phyloP scores from a whole-genome alignment of 2,888 invertebrate genomes.

The Busseola fusca region DNA sequence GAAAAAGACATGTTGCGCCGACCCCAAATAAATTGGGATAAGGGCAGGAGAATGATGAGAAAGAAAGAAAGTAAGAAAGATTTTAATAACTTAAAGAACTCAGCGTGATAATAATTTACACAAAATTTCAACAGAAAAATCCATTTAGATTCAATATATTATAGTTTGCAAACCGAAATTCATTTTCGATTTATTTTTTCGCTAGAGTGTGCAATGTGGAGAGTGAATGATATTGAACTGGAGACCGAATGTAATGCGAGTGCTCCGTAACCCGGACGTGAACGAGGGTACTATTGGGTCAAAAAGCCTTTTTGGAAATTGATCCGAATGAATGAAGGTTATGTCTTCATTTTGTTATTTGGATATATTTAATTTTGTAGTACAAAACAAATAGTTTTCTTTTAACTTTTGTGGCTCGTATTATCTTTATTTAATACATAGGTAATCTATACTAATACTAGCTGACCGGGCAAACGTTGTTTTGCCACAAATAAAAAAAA shows the following conservation, averaged over 20 bases:
- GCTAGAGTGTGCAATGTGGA: constrained; percentile 45
- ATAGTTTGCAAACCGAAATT: constrained; percentile 62
- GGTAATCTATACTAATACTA: too few relatives aligned
- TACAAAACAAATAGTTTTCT: too few relatives aligned
- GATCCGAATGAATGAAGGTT: constrained; percentile 40
- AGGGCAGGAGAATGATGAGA: too few relatives aligned
- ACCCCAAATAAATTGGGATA: too few relatives aligned
- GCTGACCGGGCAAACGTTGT: too few relatives aligned
- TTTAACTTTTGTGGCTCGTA: too few relatives aligned
- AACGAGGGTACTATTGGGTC: constrained; percentile 51
- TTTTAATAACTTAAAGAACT: not conserved
- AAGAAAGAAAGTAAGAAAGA: too few relatives aligned
- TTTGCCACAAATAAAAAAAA: too few relatives aligned
- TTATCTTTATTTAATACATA: too few relatives aligned
- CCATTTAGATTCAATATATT: constrained; percentile 45
- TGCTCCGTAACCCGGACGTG: constrained; percentile 44
- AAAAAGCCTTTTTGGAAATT: constrained; percentile 58
- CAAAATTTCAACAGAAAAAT: constrained; percentile 26
- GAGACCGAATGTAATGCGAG: constrained; percentile 57
- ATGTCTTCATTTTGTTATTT: constrained; percentile 5
- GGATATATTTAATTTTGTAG: constrained; percentile 26
- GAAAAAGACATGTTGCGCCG: too few relatives aligned
- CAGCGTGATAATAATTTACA: not conserved
- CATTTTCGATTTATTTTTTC: constrained; percentile 64
- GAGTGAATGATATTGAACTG: constrained; percentile 61